Evolutionary conservation across 1,140 invertebrate species (phyloP), one percentile per base, ranked within the genome.

Genomic region (Limonius californicus): DNA sequence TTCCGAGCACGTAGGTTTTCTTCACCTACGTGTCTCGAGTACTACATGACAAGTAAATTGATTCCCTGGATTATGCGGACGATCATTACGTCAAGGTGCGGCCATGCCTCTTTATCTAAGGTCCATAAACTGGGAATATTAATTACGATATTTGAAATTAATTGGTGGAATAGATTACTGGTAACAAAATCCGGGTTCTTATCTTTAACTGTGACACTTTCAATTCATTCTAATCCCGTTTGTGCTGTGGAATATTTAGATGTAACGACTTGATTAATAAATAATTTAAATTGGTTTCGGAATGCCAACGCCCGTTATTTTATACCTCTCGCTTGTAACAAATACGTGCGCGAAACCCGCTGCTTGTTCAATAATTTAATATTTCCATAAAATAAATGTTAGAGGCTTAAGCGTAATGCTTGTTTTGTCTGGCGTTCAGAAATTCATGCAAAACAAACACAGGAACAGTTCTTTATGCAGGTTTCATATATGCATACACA

Each of bases 21-120:
- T 50, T 19, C 16, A 11, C 20, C 45, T 19, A 50, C 45, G 16
- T 19, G 45, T 21, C 7, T 50, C 15, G 6, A 50, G 45, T 8
- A n/a, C n/a, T n/a, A 21, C 45, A 50, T 50, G 45, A 50, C 16
- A 50, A 19, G 45, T 50, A 50, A 50, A 50, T 50, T 50, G 45
- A 50, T 50, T 21, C 45, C n/a, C n/a, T 14, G 2, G 8, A 39
- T 39, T 39, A 39, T 39, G 2, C n/a, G 35, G n/a, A 12, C 11
- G 8, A 39, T 12, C 35, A 12, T 39, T 39, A 39, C 11, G n/a
- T 39, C 7, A 39, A 39, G 35, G 35, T 39, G 35, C 35, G n/a
- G 35, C 35, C n/a, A 39, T 8, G 14, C 14, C n/a, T 21, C 19
- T 8, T 19, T 50, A 50, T 50, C 45, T 50, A 4, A 6, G n/a